Evolutionary conservation across 1,140 invertebrate species (phyloP).

Genomic region (Eurosta solidaginis): DNA sequence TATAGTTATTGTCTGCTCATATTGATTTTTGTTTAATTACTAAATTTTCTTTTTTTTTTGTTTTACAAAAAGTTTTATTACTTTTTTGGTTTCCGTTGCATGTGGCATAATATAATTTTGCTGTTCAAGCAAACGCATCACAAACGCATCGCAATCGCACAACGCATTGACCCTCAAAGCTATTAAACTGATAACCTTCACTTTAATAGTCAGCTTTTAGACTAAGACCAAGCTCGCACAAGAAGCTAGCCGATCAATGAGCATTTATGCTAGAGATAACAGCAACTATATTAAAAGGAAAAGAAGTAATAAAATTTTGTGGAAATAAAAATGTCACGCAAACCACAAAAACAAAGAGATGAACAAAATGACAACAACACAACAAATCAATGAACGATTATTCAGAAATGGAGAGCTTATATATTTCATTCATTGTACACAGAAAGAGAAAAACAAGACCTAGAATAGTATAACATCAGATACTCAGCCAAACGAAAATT

Average conservation of each 20-base stretch:
- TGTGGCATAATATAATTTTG: not conserved
- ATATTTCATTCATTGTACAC: not conserved
- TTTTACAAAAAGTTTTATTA: not conserved
- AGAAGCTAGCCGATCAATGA: not conserved
- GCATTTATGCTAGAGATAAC: not conserved
- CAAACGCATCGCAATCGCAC: not conserved
- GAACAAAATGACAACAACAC: not conserved
- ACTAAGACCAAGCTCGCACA: not conserved
- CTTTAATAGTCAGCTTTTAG: not conserved
- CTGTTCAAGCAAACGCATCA: not conserved
- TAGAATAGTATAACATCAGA: not conserved
- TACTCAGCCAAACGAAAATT: not conserved
- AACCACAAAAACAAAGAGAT: not conserved
- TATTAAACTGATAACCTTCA: conserved; percentile 17
- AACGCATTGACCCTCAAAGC: not conserved
- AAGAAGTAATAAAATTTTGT: not conserved
- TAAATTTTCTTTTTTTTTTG: not conserved
- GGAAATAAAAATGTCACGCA: not conserved
- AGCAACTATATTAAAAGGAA: no score
- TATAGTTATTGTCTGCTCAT: not conserved
- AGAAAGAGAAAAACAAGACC: not conserved
- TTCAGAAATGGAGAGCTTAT: not conserved
- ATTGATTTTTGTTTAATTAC: not conserved
- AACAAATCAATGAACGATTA: not conserved
- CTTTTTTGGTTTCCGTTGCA: not conserved